Evolutionary conservation across 2,797 vertebrate species (phyloP).

Genomic region (Crossoptilon crossoptilon): DNA sequence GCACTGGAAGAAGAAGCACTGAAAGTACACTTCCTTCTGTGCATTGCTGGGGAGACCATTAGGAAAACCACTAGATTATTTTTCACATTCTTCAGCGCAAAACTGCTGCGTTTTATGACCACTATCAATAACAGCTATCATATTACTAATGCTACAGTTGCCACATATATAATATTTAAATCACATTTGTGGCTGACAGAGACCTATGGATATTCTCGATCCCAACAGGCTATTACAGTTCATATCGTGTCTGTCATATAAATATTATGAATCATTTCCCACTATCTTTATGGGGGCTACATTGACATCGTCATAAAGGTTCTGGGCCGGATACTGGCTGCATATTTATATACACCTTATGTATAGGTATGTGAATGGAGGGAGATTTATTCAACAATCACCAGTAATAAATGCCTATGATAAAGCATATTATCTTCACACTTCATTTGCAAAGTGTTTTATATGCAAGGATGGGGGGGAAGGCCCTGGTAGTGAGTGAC

Average conservation of each 20-base stretch:
- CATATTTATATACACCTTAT: conserved; percentile 45
- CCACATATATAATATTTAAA: conserved; percentile 79
- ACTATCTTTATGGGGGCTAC: conserved; percentile 77
- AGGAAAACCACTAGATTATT: conserved; percentile 41
- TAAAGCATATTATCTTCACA: conserved; percentile 68
- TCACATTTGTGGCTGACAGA: conserved; percentile 75
- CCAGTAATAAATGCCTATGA: conserved; percentile 59
- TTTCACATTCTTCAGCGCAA: conserved; percentile 62
- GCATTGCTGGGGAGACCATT: conserved; percentile 27
- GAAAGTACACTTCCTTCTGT: not conserved
- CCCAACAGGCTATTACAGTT: conserved; percentile 78
- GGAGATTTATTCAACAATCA: conserved; percentile 64
- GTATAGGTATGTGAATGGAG: conserved; percentile 47
- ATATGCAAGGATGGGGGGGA: conserved; percentile 39
- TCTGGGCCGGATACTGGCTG: conserved; percentile 1
- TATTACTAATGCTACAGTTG: conserved; percentile 54
- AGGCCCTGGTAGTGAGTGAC: not conserved
- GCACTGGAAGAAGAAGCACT: not conserved
- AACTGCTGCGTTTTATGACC: conserved; percentile 61
- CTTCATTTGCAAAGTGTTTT: conserved; percentile 55
- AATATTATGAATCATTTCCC: conserved; percentile 79
- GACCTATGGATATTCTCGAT: conserved; percentile 75
- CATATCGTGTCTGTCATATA: conserved; percentile 80
- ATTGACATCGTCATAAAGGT: conserved; percentile 46
- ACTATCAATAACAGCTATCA: conserved; percentile 72